These are phyloP conservation scores for Lamproptera curius DNA, from an alignment of 2,888 invertebrate species.

Conservation along the genomic window DNA sequence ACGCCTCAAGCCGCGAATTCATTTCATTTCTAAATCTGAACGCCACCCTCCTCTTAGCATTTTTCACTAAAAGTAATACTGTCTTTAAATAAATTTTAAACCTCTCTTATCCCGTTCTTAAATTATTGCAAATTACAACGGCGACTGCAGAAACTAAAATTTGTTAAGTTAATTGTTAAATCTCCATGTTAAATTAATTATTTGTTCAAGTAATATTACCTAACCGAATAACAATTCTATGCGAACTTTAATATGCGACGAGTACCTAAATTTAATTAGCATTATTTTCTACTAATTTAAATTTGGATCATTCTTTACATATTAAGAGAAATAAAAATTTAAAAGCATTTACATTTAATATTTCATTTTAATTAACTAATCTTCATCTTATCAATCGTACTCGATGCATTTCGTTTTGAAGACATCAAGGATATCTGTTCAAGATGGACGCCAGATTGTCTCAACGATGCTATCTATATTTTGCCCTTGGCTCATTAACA, in stretches of 20 bases:
- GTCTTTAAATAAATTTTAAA: conserved; percentile 72
- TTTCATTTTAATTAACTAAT: conserved; percentile 12
- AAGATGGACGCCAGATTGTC: conserved; percentile 2
- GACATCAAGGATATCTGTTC: conserved; percentile 15
- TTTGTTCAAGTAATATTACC: no score
- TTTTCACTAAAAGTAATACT: conserved; percentile 60
- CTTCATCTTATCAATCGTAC: conserved; percentile 9
- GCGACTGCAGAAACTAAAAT: no score
- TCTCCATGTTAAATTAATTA: no score
- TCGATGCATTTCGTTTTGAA: conserved; percentile 12
- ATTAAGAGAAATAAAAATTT: no score
- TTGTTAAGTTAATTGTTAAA: no score
- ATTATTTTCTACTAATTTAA: no score
- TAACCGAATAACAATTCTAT: no score
- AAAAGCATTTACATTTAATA: no score
- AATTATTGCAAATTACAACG: no score
- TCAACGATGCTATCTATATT: conserved; percentile 12
- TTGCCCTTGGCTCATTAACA: conserved; percentile 14
- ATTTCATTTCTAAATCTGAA: conserved; percentile 77
- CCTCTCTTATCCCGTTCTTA: conserved; percentile 24
- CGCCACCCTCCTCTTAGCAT: conserved; percentile 61
- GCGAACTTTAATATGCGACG: no score
- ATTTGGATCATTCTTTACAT: no score
- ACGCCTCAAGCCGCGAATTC: conserved; percentile 73
- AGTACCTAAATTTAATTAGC: no score